Base-by-base conservation (phyloP, 2,888 invertebrate genomes). In the Melolontha melolontha region DNA sequence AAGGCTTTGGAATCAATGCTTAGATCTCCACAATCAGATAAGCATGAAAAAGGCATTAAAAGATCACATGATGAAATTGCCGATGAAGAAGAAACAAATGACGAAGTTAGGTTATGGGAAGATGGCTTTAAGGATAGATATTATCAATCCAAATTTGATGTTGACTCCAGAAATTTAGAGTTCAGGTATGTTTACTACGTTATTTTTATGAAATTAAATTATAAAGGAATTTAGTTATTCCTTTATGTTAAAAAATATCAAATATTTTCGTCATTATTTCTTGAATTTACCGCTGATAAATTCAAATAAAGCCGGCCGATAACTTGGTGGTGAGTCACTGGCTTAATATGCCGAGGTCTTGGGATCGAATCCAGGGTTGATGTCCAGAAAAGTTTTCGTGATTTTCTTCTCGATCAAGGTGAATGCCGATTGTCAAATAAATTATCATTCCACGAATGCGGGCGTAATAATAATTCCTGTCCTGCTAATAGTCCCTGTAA, bases 41-140 rank as follows among this genome's bases (percentile, higher is more conserved):
- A 73, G 64, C 62, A 72, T 63, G 82, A 84, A 0, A 81, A 83
- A 66, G 86, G 87, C 0, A 82, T 85, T 0, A 89, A 88, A 41
- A 86, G 90, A 64, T 87, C 86, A 66, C 79, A 73, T 14, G 59
- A 62, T 12, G 84, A 84, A 0, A 82, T 84, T 68, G 70, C 77
- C 0, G 84, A 85, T 0, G 91, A 91, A 62, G 91, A 92, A 44
- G 92, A 94, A 74, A 89, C 90, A 5, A 90, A 92, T 74, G 96
- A 97, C 82, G 94, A 96, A 85, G 96, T 97, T 55, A 88, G 95
- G 12, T 86, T 96, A 5, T 95, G 96, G 95, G 98, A 99, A 84
- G 93, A 93, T 75, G 99, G 99, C 0, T 99, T 97, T 87, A 98
- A 98, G 84, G 96, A 97, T 81, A 88, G 99, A 41, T 99, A 99